These are phyloP conservation scores for Eucera pruinosa DNA, from an alignment of 2,888 invertebrate species.

Conservation along the genomic window DNA sequence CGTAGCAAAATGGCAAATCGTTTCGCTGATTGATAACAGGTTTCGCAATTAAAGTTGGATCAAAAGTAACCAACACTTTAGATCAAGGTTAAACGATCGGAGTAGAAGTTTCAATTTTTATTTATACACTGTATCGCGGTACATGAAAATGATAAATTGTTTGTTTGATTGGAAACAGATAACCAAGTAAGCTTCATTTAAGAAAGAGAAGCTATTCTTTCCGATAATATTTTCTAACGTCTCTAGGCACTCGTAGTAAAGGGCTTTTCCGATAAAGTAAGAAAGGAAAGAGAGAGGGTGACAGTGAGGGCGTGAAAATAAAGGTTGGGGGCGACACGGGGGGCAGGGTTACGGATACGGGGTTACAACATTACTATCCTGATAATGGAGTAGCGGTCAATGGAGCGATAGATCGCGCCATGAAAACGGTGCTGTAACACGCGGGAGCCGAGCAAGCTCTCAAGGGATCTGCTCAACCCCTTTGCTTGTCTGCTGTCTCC, in stretches of 20 bases:
- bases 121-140: background rate
- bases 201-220: constrained; percentile 13
- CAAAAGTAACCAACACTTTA: background rate
- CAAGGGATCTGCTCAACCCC: constrained; percentile 65
- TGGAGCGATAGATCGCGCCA: constrained; percentile 78
- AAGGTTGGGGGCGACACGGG: constrained; percentile 44
- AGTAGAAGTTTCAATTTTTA: constrained; percentile 4
- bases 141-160: background rate
- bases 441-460: constrained; percentile 71
- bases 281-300: constrained; percentile 76
- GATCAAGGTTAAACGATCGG: constrained; percentile 16
- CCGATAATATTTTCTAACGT: constrained; percentile 31
- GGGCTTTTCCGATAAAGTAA: constrained; percentile 75
- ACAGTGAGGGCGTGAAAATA: constrained; percentile 23
- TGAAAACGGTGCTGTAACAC: constrained; percentile 71
- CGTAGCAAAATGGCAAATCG: constrained; percentile 6
- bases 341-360: constrained; percentile 68
- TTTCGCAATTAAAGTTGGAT: constrained; percentile 20
- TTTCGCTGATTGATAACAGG: constrained; percentile 13
- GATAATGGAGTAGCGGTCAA: constrained; percentile 82
- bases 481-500: constrained; percentile 33
- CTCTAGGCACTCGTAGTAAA: constrained; percentile 39
- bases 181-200: background rate
- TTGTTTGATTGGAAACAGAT: background rate
- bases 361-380: constrained; percentile 78